Base-by-base conservation (phyloP, 2,888 invertebrate species). In the Stictocephala bisonia region DNA sequence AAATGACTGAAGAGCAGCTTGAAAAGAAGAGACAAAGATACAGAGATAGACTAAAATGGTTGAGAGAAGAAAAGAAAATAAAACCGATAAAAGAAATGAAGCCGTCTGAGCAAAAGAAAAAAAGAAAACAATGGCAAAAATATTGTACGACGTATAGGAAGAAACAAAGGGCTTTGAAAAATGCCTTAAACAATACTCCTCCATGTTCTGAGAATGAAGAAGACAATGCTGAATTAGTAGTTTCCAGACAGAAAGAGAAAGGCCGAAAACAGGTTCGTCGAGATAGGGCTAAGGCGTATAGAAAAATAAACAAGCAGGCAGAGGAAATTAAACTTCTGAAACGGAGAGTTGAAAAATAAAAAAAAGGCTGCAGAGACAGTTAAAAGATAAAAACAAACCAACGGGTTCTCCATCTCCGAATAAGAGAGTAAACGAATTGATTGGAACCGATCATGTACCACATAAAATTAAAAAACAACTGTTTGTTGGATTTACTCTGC, bases 41-140 rank as follows among this genome's bases (percentile, higher is more conserved):
- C 60, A 60, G 60, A 29, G 60, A 60, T n/a, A 2, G 60, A 60
- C 60, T 4, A 31, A 29, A 60, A 15, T 15, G 60, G 18, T 60
- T 60, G 18, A 60, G 60, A 31, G 60, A 60, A 60, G 60, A 60
- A 29, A 60, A 60, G 35, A 60, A 29, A 60, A 60, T 60, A 35
- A 60, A 48, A 48, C 50, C 50, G 15, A 48, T 48, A 13, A 15
- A 7, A 48, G 50, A 48, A 60, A 60, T 60, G 60, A 29, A 60
- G 60, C 29, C 1, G 31, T 3, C 24, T 13, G 6, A 13, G 7
- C 11, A 3, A 60, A 60, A 26, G 18, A 29, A 20, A 60, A 26
- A 15, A 9, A 60, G 35, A 6, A 26, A 60, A 29, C 29, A 27
- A 48, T 48, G 50, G 50, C 9, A 18, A 48, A 48, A 48, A n/a